Evolutionary conservation across 2,797 vertebrate genomes (phyloP), one percentile per base, ranked within the genome.

Genomic region (Urocyon cinereoargenteus): DNA sequence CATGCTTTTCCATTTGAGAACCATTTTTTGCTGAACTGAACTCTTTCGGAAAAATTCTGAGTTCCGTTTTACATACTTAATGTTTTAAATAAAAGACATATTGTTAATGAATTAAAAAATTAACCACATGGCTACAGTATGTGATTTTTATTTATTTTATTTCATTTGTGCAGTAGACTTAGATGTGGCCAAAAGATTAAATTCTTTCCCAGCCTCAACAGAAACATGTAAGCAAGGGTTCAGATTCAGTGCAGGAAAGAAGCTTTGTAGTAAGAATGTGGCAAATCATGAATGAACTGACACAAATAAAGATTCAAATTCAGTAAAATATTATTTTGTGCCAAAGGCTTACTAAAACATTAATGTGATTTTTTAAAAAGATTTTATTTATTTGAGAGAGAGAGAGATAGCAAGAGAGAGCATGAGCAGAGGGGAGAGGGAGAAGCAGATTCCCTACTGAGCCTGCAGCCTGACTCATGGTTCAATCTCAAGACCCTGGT

Each of bases 51-150:
- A 36, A 94, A 86, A 93, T 94, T 90, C n/a, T 36, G 73, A 82
- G 73, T 59, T 28, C 59, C 36, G 5, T 66, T 86, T 85, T 81
- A 77, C 28, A 55, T 3, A 61, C 18, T 31, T 31, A 31, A 16
- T 57, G 81, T 53, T 94, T 91, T 85, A 97, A 92, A 90, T 90
- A 64, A 96, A 72, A 64, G 24, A 26, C 21, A 19, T 34, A 24
- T 34, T 31, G 89, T 21, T 61, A 53, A 84, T 87, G 57, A 86
- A 15, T 68, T 83, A 86, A 85, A 92, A 91, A 92, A 91, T 82
- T 66, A 83, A 77, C 36, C 19, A 86, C 49, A 55, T 61, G 31
- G 66, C 34, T 86, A 86, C 3, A n/a, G 24, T 64, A 77, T 24
- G 28, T 72, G 59, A 90, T 82, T 91, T 66, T 66, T 2, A 94